Base-by-base conservation (phyloP, 2,797 vertebrate genomes). In the Esox masquinongy region DNA sequence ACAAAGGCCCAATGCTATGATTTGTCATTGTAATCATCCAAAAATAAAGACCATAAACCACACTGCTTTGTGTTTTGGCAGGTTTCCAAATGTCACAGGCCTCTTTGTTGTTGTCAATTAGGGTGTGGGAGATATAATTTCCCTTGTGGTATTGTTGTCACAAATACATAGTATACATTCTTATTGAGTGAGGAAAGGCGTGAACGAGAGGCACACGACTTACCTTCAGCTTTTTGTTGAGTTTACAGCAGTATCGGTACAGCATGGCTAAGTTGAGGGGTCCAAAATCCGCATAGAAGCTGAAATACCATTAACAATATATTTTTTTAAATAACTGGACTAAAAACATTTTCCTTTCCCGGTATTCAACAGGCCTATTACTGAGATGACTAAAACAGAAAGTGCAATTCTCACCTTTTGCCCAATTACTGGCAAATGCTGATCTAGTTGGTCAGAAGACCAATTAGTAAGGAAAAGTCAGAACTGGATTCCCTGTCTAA, bases 181-280 rank as follows among this genome's bases (percentile, higher is more conserved):
- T 82, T 78, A 68, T n/a, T 4, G 0, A 68, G 83, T 79, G 81
- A 59, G 78, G 29, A 34, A 36, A 67, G 64, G 31, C 75, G n/a
- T 56, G 53, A 0, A 56, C 43, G 47, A 24, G 70, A 68, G 1
- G 78, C 50, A 68, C 70, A 76, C n/a, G 68, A 86, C 96, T 96
- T 90, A 98, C 97, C 95, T 99, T 99, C 39, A 99, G 92, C 80
- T 99, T 99, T 90, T 98, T 99, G 94, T 96, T 98, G 80, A 99
- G 95, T 89, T 98, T 99, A 93, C 96, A 99, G 94, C 97, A 98
- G 91, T 97, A 99, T 90, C 96, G 92, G 88, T 96, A 98, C 79
- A 99, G 87, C 94, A 97, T 94, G 73, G 96, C 95, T 90, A 99
- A 88, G 89, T 98, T 98, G 81, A 97, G 90, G 63, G 96, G 96